Conservation (phyloP, 2,888 invertebrate genomes). For the Litoditis marina region DNA sequence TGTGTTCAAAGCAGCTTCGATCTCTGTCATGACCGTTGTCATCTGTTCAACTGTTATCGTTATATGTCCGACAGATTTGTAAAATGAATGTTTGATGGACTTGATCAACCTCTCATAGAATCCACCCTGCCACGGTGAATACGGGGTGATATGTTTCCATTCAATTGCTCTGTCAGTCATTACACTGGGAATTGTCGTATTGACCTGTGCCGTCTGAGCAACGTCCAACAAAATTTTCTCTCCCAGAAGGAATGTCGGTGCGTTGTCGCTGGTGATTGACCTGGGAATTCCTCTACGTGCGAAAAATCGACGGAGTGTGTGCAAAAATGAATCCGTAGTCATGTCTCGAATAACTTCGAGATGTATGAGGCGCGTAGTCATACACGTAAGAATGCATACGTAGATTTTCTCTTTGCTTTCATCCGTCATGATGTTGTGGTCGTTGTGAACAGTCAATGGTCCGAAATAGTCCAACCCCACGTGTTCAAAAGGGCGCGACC, state of each 20-base stretch:
- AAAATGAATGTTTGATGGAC: constrained; percentile 6
- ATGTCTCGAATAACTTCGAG: constrained; percentile 19
- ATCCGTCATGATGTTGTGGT: neutral
- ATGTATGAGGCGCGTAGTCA: constrained; percentile 23
- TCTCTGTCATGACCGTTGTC: constrained; percentile 10
- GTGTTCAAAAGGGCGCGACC: constrained; percentile 51
- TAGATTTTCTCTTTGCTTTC: neutral
- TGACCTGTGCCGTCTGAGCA: neutral
- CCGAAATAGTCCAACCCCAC: constrained; percentile 62
- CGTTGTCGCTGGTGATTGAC: constrained; percentile 37
- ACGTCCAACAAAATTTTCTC: constrained; percentile 35
- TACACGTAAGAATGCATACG: constrained; percentile 25
- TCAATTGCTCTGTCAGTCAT: neutral
- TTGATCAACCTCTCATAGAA: constrained; percentile 16
- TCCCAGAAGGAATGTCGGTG: constrained; percentile 62
- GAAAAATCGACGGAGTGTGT: constrained; percentile 22
- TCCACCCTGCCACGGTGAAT: constrained; percentile 20
- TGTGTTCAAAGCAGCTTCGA: constrained; percentile 16
- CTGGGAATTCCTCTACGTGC: constrained; percentile 17
- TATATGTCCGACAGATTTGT: constrained; percentile 6
- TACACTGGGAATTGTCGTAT: neutral
- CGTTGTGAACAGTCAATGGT: constrained; percentile 55
- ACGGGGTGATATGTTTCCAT: constrained; percentile 13
- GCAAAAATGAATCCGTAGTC: constrained; percentile 16
- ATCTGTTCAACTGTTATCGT: neutral